A percentile compares a stretch with the other conserved stretches of the same genome.
Evolutionary conservation across 1,140 invertebrate genomes (phyloP).

Genomic region (Spodoptera frugiperda): DNA sequence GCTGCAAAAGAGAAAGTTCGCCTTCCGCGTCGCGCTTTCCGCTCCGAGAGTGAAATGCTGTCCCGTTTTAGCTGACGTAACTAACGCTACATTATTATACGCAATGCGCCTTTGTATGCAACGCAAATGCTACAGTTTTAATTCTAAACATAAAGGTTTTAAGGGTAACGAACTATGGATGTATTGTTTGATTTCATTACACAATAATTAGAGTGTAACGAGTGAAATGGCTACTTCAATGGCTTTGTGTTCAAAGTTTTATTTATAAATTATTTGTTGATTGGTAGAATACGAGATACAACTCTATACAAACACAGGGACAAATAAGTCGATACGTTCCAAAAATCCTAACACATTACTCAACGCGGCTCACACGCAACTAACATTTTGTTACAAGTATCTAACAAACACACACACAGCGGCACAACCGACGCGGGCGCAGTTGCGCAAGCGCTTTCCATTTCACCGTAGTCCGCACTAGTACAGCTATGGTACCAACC

Average conservation of each 20-base stretch:
- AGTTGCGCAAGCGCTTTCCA: slow-evolving; percentile 84
- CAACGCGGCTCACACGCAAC: slow-evolving; percentile 56
- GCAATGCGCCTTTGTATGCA: slow-evolving; percentile 60
- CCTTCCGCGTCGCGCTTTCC: slow-evolving; percentile 83
- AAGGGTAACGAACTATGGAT: slow-evolving; percentile 19
- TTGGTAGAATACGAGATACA: neutral
- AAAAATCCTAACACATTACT: slow-evolving; percentile 53
- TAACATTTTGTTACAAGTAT: slow-evolving; percentile 43
- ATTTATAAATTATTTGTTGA: neutral
- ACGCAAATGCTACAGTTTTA: slow-evolving; percentile 40
- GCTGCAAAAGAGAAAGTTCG: slow-evolving; percentile 84
- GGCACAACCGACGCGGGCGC: slow-evolving; percentile 55
- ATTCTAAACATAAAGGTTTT: slow-evolving; percentile 45
- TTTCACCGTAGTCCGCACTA: slow-evolving; percentile 73
- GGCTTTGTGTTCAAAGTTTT: neutral
- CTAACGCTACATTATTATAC: slow-evolving; percentile 67
- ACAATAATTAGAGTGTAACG: slow-evolving; percentile 2
- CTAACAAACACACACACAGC: slow-evolving; percentile 56
- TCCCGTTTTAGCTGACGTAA: slow-evolving; percentile 83
- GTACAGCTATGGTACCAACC: slow-evolving; percentile 37
- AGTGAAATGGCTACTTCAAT: neutral
- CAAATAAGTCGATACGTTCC: slow-evolving; percentile 29
- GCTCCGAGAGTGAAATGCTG: slow-evolving; percentile 84
- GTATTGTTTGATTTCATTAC: slow-evolving; percentile 14
- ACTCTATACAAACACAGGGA: neutral